Conservation (phyloP, 2,113 vertebrate species). For the Calyptommatus sinebrachiatus region DNA sequence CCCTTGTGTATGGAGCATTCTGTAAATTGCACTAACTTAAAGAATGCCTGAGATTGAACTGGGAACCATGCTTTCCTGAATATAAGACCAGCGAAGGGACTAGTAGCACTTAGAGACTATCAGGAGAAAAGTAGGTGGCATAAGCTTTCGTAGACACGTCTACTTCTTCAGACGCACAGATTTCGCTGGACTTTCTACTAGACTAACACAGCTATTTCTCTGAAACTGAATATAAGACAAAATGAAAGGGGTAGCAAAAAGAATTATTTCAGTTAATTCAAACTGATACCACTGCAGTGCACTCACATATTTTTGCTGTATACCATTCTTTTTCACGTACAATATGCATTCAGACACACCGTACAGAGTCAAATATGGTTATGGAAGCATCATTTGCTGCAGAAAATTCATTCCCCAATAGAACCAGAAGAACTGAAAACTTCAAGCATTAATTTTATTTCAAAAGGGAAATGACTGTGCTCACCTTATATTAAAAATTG, state of each 20-base stretch:
- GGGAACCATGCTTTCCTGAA: background rate
- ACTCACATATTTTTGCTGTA: background rate
- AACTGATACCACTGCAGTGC: accelerated
- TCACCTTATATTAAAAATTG: constrained; percentile 31
- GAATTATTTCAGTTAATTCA: background rate
- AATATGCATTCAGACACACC: background rate
- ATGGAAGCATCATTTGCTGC: constrained; percentile 29
- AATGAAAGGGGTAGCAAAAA: background rate
- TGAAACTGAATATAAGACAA: background rate
- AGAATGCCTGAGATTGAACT: background rate
- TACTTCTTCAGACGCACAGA: too few species aligned
- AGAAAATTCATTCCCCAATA: constrained; percentile 19
- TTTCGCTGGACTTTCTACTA: too few species aligned
- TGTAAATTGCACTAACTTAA: background rate
- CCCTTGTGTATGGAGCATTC: background rate
- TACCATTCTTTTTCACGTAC: constrained; percentile 14
- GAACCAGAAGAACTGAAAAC: constrained; percentile 17
- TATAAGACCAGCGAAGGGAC: too few species aligned
- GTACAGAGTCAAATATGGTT: constrained; percentile 22
- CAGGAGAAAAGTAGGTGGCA: too few species aligned
- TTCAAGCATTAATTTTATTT: background rate
- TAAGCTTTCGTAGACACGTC: too few species aligned
- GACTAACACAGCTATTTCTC: too few species aligned
- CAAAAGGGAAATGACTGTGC: constrained; percentile 31
- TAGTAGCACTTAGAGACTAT: too few species aligned